Conservation (phyloP, 1,140 invertebrate species). For the Coboldia fuscipes region DNA sequence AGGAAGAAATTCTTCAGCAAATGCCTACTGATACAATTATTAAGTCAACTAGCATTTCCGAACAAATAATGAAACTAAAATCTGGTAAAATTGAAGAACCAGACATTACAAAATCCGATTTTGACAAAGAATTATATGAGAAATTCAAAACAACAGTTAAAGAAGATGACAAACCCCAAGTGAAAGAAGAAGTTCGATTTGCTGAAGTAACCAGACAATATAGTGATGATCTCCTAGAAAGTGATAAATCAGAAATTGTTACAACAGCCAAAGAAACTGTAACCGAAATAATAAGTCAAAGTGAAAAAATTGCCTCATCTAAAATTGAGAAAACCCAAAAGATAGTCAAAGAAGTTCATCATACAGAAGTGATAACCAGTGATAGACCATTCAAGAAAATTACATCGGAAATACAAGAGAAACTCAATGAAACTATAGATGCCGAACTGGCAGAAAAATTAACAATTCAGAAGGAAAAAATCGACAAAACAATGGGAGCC, state of each 20-base stretch:
- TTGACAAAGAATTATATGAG: constrained; percentile 19
- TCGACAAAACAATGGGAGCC: not conserved
- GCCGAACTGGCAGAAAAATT: constrained; percentile 2
- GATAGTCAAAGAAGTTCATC: not conserved
- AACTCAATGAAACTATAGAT: constrained; percentile 4
- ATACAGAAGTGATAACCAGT: no score
- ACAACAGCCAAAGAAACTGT: constrained; percentile 18
- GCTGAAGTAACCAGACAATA: not conserved
- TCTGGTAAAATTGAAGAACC: constrained; percentile 14
- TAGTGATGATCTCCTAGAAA: no score
- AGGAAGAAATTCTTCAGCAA: constrained; percentile 25
- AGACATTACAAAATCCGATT: constrained; percentile 18
- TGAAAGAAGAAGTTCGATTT: not conserved
- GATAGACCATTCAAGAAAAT: constrained; percentile 19
- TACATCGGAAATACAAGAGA: constrained; percentile 6
- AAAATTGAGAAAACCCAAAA: not conserved
- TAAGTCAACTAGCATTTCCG: constrained; percentile 16
- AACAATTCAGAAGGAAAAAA: constrained; percentile 6
- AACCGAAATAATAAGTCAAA: constrained; percentile 19
- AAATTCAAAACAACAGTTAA: constrained; percentile 17
- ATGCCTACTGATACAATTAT: constrained; percentile 20
- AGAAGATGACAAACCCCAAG: constrained; percentile 11
- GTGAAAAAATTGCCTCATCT: constrained; percentile 7
- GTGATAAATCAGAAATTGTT: constrained; percentile 10
- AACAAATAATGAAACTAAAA: constrained; percentile 21